Percentiles rank a stretch among this genome's conserved stretches.
Evolutionary conservation across 2,888 invertebrate species (phyloP).

Genomic region (Xestia xanthographa): DNA sequence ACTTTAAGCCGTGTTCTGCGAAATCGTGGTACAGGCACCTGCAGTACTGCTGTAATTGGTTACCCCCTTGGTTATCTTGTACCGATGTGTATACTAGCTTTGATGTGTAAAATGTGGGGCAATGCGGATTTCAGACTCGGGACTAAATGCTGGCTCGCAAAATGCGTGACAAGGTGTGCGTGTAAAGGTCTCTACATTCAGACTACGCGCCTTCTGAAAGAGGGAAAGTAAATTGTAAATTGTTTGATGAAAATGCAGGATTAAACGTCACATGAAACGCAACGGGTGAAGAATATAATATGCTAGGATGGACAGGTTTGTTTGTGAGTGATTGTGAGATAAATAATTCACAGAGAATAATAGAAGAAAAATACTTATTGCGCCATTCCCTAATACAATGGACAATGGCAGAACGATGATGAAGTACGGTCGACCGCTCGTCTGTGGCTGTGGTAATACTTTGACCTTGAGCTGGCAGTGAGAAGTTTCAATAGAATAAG

Average conservation of each 20-base stretch:
- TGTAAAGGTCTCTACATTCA: background rate
- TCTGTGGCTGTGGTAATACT: background rate
- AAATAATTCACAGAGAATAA: background rate
- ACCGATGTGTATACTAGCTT: background rate
- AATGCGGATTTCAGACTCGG: background rate
- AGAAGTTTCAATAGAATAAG: background rate
- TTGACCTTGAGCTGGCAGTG: background rate
- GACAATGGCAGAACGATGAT: background rate
- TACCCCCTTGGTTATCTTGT: background rate
- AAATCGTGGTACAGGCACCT: slow-evolving; percentile 4
- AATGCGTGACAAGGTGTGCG: no score
- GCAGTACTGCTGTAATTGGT: slow-evolving; percentile 24
- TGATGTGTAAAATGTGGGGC: background rate
- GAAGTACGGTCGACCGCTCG: background rate
- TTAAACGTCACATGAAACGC: background rate
- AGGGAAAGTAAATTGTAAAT: background rate
- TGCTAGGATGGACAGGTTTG: background rate
- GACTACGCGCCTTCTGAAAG: background rate
- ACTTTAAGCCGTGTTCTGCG: slow-evolving; percentile 6
- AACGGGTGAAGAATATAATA: background rate
- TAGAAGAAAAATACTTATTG: no score
- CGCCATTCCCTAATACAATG: background rate
- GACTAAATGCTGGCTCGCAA: background rate
- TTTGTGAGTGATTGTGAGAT: background rate
- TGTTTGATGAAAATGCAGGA: background rate